Evolutionary conservation across 2,113 vertebrate species (phyloP), one percentile per base, ranked within the genome.

Genomic region (Haemorhous mexicanus): DNA sequence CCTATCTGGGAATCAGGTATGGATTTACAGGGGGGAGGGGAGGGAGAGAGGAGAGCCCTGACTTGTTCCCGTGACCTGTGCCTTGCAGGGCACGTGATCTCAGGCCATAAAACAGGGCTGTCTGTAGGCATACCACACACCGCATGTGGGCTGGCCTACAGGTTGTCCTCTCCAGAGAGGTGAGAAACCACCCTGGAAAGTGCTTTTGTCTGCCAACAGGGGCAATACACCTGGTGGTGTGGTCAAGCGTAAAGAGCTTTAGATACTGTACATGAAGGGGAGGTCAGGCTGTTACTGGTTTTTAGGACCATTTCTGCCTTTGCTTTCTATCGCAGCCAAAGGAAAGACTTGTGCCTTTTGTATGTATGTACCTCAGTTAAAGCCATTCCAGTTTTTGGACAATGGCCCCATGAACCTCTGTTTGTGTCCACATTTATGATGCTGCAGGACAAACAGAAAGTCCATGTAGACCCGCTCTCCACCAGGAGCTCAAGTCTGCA

Each of bases 121-220:
- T 22, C 22, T 41, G 19, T 27, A 39, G 56, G 47, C 61, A 78
- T 24, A 47, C 16, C 50, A 30, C 26, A 9, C 1, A 0, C 41
- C 6, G 24, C 30, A 35, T 0, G 0, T 0, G 2, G 44, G 49
- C 78, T 64, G 26, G 12, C 2, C 3, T 13, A 13, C 15, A 37
- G 43, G 22, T 16, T 75, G 16, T 55, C 33, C 22, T 49, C 35
- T 64, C 22, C 28, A 49, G 66, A n/a, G 19, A 69, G 52, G 15
- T 24, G 26, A 53, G 50, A 66, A 84, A 30, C 14, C 17, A 77
- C 5, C 32, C 22, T 70, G 17, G 7, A 41, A 63, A 84, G 59
- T 7, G 4, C 7, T 93, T 70, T 30, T 80, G 5, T 37, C 68
- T 46, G 12, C 50, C 52, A n/a, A 0, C 18, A 53, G 13, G 24